A percentile compares a stretch with the other conserved stretches of the same genome.
Conservation (phyloP, 2,888 invertebrate genomes). For the Metallyticus violacea region DNA sequence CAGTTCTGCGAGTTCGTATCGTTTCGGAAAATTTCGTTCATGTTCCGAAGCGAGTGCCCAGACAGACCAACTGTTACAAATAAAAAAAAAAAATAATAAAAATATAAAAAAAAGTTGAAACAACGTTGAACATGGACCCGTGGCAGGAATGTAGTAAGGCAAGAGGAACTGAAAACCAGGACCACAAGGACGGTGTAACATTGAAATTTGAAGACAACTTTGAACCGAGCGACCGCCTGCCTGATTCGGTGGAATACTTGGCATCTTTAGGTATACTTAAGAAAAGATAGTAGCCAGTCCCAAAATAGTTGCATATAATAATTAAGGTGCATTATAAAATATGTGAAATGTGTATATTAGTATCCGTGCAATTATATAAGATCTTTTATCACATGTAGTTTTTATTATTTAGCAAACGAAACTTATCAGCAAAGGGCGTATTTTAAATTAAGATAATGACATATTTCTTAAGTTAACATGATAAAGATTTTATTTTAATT, state of each 20-base stretch:
- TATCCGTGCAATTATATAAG: too few relatives aligned
- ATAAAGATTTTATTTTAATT: constrained; percentile 35
- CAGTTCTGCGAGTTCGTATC: background rate
- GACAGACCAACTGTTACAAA: background rate
- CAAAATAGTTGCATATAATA: too few relatives aligned
- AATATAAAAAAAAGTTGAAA: too few relatives aligned
- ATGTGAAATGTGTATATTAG: too few relatives aligned
- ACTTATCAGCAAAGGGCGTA: too few relatives aligned
- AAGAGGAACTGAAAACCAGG: background rate
- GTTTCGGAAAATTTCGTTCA: background rate
- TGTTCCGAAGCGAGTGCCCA: background rate
- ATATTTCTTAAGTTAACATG: background rate
- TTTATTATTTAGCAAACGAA: too few relatives aligned
- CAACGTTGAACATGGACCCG: too few relatives aligned
- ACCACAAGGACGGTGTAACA: background rate
- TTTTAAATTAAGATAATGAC: background rate
- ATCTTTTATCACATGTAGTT: too few relatives aligned
- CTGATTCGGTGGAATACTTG: constrained; percentile 64
- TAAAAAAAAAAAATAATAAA: background rate
- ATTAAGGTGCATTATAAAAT: too few relatives aligned
- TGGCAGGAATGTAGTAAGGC: background rate
- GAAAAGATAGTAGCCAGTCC: too few relatives aligned
- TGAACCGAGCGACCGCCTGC: constrained; percentile 43
- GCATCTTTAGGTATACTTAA: constrained; percentile 61
- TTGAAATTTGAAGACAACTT: constrained; percentile 37